Evolutionary conservation across 2,888 invertebrate species (phyloP).

Genomic region (Agonopterix subpropinquella): DNA sequence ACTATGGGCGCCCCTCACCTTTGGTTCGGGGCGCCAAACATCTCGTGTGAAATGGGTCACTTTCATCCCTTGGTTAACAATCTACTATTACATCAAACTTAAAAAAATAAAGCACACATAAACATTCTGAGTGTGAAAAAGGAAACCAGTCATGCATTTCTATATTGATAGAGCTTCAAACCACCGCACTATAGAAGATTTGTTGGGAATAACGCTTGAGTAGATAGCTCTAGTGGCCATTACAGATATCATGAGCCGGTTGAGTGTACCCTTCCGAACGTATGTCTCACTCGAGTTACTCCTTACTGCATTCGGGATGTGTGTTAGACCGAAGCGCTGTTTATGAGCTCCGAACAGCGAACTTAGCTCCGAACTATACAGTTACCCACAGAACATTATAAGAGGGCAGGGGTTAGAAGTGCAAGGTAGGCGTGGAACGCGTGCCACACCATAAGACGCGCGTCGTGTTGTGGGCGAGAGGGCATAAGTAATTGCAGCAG

Average conservation of each 20-base stretch:
- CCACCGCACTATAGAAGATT: slow-evolving; percentile 64
- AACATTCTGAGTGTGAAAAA: slow-evolving; percentile 16
- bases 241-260: slow-evolving; percentile 62
- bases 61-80: too few species aligned
- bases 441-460: too few species aligned
- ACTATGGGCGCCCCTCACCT: too few species aligned
- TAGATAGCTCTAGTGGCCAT: slow-evolving; percentile 69
- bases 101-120: not conserved
- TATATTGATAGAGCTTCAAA: slow-evolving; percentile 47
- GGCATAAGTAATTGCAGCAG: too few species aligned
- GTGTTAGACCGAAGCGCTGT: slow-evolving; percentile 26
- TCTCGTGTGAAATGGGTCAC: too few species aligned
- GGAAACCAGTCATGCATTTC: slow-evolving; percentile 33
- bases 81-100: too few species aligned
- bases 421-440: too few species aligned
- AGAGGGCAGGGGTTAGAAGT: too few species aligned
- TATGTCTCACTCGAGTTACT: slow-evolving; percentile 47
- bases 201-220: slow-evolving; percentile 65
- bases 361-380: too few species aligned
- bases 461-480: too few species aligned
- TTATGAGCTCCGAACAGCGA: not conserved
- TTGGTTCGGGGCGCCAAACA: too few species aligned
- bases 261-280: slow-evolving; percentile 45
- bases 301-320: slow-evolving; percentile 25
- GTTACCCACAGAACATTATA: too few species aligned